These are phyloP conservation scores for Aphelenchoides avenae DNA, from an alignment of 1,140 invertebrate genomes.

Conservation along the genomic window DNA sequence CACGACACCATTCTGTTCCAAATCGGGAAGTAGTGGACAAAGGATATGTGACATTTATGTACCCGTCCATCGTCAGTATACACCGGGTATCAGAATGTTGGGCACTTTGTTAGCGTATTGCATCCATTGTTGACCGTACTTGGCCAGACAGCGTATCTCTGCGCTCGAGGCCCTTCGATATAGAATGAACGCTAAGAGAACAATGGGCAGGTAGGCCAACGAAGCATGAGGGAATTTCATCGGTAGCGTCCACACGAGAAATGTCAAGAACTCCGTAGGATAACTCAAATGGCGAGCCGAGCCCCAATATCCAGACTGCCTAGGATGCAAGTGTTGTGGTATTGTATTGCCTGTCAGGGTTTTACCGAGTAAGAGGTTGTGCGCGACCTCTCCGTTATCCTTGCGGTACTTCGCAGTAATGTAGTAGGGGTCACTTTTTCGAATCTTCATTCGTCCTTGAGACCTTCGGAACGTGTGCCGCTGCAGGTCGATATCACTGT, in stretches of 20 bases:
- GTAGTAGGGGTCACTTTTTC: constrained; percentile 24
- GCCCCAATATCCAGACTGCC: constrained; percentile 16
- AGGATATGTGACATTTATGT: no score
- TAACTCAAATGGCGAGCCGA: constrained; percentile 32
- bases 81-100: constrained; percentile 16
- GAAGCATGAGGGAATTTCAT: background rate
- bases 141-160: constrained; percentile 22
- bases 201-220: constrained; percentile 22
- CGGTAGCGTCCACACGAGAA: constrained; percentile 22
- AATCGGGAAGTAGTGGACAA: no score
- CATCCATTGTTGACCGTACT: constrained; percentile 29
- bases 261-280: constrained; percentile 15
- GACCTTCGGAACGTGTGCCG: constrained; percentile 7
- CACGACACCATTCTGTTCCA: no score
- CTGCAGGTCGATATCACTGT: constrained; percentile 17
- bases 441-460: constrained; percentile 22
- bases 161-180: constrained; percentile 6
- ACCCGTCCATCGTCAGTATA: no score
- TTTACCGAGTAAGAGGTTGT: constrained; percentile 24
- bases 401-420: constrained; percentile 23
- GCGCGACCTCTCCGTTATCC: constrained; percentile 21
- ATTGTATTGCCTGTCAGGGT: background rate
- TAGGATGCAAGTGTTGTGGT: background rate
- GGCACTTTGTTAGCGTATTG: constrained; percentile 35
- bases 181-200: constrained; percentile 5